Base-by-base conservation (phyloP, 2,888 invertebrate species). In the Synanthedon tipuliformis region DNA sequence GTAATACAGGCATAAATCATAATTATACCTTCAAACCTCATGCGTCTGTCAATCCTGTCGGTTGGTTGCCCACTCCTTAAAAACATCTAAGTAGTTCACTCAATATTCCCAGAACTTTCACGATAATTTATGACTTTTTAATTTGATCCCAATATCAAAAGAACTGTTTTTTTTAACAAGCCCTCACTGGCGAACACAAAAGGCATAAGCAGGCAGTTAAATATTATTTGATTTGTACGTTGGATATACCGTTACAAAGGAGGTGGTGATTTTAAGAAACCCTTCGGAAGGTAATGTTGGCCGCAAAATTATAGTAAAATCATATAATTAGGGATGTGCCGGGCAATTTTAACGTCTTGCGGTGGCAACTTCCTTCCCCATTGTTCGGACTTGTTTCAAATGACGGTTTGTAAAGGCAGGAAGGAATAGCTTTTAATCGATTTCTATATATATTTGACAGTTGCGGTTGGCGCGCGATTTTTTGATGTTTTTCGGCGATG, bases 261-360 rank as follows among this genome's bases (percentile, higher is more conserved):
- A 78, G 74, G 76, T 81, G 81, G 77, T 75, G 81, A 84, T 81
- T 81, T 73, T 62, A 67, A 69, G 62, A 64, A 59, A 61, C 65
- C 73, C 73, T 71, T 66, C 68, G 69, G 71, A 69, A 69, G 65
- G 63, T 66, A 59, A 55, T 59, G 58, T 54, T 63, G 59, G 71
- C 82, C 81, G 71, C 83, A 79, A 84, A 84, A 85, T 84, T 84
- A 84, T 74, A 76, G 77, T 75, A 71, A 76, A 75, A 76, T 77
- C 74, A 66, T 83, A 70, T 86, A 84, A 86, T 86, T 86, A 86
- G 70, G 81, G 78, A 73, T 65, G 75, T 68, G 65, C 70, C 70
- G 62, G 57, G 71, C 74, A 79, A 81, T 84, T 85, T 73, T 64
- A 64, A 69, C 62, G 71, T 73, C 80, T 81, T 85, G 86, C 74